These are phyloP conservation scores for Celastrina argiolus DNA, from an alignment of 2,888 invertebrate genomes.

Conservation along the genomic window DNA sequence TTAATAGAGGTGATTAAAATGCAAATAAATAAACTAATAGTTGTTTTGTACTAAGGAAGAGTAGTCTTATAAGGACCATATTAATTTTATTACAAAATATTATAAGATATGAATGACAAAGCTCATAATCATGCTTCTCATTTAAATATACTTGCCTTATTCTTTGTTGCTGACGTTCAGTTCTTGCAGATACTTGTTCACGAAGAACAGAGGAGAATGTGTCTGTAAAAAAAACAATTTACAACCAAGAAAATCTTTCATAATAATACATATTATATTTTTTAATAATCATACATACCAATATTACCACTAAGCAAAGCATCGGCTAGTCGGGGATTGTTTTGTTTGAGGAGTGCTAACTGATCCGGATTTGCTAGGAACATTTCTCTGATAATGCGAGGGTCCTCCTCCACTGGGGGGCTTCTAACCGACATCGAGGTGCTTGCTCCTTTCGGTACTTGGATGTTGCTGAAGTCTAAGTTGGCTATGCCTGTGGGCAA, in stretches of 20 bases:
- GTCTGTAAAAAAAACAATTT: slow-evolving; percentile 74
- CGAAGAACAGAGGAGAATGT: slow-evolving; percentile 86
- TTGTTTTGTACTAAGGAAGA: not conserved
- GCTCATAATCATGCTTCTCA: not conserved
- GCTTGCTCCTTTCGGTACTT: slow-evolving; percentile 79
- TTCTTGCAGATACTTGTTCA: slow-evolving; percentile 89
- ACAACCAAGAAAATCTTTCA: no score
- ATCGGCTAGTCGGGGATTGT: slow-evolving; percentile 94
- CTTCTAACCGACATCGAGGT: slow-evolving; percentile 60
- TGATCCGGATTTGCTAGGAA: slow-evolving; percentile 94
- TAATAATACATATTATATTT: no score
- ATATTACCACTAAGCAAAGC: slow-evolving; percentile 91
- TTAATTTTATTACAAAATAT: not conserved
- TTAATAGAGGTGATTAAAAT: not conserved
- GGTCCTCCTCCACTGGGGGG: slow-evolving; percentile 84
- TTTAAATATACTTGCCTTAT: slow-evolving; percentile 61
- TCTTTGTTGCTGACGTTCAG: slow-evolving; percentile 89
- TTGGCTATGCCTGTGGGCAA: slow-evolving; percentile 72
- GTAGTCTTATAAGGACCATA: not conserved
- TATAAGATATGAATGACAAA: not conserved
- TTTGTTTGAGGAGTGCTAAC: slow-evolving; percentile 91
- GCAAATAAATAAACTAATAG: not conserved
- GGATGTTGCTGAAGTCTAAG: slow-evolving; percentile 92
- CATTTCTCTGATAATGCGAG: slow-evolving; percentile 90
- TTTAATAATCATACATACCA: slow-evolving; percentile 63